Percentiles rank a stretch among this genome's conserved stretches.
Evolutionary conservation across 2,113 vertebrate species (phyloP).

Genomic region (Struthio camelus): DNA sequence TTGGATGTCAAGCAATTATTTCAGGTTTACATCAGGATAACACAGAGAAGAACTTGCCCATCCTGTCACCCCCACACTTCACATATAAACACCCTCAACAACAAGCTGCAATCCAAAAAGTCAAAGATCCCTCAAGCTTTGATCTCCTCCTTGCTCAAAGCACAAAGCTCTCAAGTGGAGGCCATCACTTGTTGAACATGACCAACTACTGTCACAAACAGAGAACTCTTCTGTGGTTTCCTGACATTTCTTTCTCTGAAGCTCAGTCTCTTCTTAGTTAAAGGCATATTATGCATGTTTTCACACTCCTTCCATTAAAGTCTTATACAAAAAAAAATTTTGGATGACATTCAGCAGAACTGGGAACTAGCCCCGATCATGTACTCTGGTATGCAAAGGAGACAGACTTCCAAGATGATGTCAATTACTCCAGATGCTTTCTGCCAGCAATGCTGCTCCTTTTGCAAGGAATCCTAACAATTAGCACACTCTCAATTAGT

Average conservation of each 20-base stretch:
- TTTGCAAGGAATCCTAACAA: background rate
- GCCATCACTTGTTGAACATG: rapidly evolving
- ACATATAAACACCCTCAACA: background rate
- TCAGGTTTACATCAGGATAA: background rate
- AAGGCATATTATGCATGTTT: background rate
- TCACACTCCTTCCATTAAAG: background rate
- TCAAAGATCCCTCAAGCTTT: background rate
- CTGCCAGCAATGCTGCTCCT: background rate
- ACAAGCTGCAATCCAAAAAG: background rate
- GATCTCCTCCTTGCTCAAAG: background rate
- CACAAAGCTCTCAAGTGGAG: background rate
- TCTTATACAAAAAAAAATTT: background rate
- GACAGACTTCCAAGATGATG: background rate
- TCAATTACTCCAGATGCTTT: background rate
- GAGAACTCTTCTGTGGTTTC: background rate
- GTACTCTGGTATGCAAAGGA: background rate
- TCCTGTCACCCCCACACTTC: background rate
- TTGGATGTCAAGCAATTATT: background rate
- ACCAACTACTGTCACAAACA: background rate
- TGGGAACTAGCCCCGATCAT: background rate
- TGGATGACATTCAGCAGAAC: background rate
- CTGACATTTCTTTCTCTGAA: background rate
- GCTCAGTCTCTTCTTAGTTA: background rate
- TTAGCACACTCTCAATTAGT: background rate
- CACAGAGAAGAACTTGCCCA: background rate